Conservation (phyloP, 2,888 invertebrate genomes). For the Bombyx huttoni region DNA sequence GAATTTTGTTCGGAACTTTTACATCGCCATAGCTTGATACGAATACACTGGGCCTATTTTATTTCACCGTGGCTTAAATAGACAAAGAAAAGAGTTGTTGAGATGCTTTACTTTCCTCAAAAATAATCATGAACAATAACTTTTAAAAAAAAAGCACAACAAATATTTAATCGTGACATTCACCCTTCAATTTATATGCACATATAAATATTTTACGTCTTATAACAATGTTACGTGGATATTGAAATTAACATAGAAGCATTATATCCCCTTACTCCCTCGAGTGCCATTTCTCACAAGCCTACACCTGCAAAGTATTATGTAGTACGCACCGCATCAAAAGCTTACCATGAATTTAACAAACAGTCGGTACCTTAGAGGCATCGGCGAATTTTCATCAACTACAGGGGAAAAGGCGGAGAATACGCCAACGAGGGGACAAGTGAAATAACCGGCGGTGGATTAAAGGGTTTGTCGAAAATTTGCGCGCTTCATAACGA, state of each 20-base stretch:
- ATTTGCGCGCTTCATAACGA: constrained; percentile 63
- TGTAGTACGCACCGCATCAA: constrained; percentile 32
- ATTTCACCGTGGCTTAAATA: too few species aligned
- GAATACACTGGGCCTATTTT: too few species aligned
- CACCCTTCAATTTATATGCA: neutral
- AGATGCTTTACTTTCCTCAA: too few species aligned
- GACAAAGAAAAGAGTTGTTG: too few species aligned
- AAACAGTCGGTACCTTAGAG: constrained; percentile 35
- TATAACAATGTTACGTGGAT: neutral
- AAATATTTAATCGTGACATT: neutral
- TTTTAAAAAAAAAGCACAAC: neutral
- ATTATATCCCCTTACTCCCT: constrained; percentile 27
- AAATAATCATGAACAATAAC: neutral
- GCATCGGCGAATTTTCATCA: constrained; percentile 58
- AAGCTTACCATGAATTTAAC: constrained; percentile 46
- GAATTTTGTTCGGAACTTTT: too few species aligned
- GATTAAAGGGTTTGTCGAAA: constrained; percentile 69
- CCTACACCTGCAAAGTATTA: constrained; percentile 30
- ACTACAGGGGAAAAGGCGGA: constrained; percentile 33
- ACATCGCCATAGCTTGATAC: too few species aligned
- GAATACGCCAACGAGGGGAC: constrained; percentile 55
- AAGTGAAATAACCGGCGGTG: constrained; percentile 65
- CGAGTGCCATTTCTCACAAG: constrained; percentile 26
- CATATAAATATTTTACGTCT: neutral
- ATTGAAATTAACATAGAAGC: constrained; percentile 9